These are phyloP conservation scores for Pachyrhynchus sulphureomaculatus DNA, from an alignment of 1,140 invertebrate species.

Conservation along the genomic window DNA sequence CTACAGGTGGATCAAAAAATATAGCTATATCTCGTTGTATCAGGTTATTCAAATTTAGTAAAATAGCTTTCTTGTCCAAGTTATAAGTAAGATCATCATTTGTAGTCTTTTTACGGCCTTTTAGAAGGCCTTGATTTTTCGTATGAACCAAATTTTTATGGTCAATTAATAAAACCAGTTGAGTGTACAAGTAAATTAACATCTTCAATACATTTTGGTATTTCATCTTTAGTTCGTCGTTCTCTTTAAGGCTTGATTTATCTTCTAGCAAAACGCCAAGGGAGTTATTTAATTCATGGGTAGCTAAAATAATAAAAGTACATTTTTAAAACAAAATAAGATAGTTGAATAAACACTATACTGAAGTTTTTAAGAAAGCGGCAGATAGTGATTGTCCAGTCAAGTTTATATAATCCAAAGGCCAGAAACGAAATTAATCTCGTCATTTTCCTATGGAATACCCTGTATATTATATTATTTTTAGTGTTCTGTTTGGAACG, in stretches of 20 bases:
- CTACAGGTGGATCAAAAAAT: constrained; percentile 70
- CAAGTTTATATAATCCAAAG: too few relatives aligned
- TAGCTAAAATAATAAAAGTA: constrained; percentile 27
- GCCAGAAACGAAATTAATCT: too few relatives aligned
- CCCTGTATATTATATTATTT: too few relatives aligned
- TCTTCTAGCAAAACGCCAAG: constrained; percentile 41
- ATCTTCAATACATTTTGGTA: constrained; percentile 45
- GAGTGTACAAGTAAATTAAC: constrained; percentile 41
- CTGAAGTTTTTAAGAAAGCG: background rate
- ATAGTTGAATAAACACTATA: background rate
- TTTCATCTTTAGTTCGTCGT: constrained; percentile 40
- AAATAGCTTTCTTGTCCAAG: constrained; percentile 36
- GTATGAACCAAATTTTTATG: constrained; percentile 25
- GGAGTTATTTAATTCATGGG: constrained; percentile 31
- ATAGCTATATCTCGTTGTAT: constrained; percentile 46
- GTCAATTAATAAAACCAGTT: constrained; percentile 41
- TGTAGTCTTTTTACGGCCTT: constrained; percentile 23
- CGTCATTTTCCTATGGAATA: too few relatives aligned
- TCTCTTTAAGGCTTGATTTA: constrained; percentile 37
- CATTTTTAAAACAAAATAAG: too few relatives aligned
- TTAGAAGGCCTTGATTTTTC: constrained; percentile 30
- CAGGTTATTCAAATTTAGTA: constrained; percentile 36
- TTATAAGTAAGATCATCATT: constrained; percentile 6
- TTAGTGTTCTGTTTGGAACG: too few relatives aligned
- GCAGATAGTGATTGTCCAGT: background rate